Conservation (phyloP, 1,140 invertebrate species). For the Drosophila ercepeae region DNA sequence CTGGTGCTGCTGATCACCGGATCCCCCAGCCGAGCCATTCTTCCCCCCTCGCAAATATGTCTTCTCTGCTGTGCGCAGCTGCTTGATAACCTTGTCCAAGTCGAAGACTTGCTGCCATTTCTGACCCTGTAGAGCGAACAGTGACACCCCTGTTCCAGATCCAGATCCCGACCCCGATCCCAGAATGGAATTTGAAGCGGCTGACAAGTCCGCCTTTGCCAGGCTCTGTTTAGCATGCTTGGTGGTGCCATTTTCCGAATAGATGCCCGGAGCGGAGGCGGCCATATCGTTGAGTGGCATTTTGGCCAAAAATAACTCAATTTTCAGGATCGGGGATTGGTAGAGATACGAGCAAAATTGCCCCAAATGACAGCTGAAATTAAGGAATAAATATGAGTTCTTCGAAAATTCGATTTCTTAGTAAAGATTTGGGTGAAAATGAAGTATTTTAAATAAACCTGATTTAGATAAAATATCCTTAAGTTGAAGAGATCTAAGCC, state of each 20-base stretch:
- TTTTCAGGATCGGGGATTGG: slow-evolving; percentile 10
- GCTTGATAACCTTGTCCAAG: slow-evolving; percentile 77
- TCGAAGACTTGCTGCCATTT: slow-evolving; percentile 77
- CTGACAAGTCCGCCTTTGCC: slow-evolving; percentile 19
- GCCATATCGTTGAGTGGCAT: slow-evolving; percentile 70
- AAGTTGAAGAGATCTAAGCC: no score
- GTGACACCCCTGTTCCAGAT: slow-evolving; percentile 17
- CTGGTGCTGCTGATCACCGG: not conserved
- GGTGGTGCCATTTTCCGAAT: slow-evolving; percentile 55
- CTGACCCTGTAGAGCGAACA: slow-evolving; percentile 63
- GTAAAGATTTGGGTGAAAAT: no score
- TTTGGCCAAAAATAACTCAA: slow-evolving; percentile 1
- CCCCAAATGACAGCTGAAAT: slow-evolving; percentile 39
- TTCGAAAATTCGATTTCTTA: no score
- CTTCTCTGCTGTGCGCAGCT: slow-evolving; percentile 72
- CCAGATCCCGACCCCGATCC: slow-evolving; percentile 4
- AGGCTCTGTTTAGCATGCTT: slow-evolving; percentile 34
- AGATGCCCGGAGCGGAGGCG: slow-evolving; percentile 37
- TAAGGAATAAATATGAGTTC: not conserved
- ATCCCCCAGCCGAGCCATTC: slow-evolving; percentile 3
- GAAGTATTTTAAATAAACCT: not conserved
- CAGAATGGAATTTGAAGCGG: not conserved
- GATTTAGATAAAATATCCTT: no score
- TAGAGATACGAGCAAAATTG: slow-evolving; percentile 31
- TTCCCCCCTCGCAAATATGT: slow-evolving; percentile 59